These are phyloP conservation scores for Cricetomys ansorgei DNA, from an alignment of 2,113 vertebrate species.

Conservation along the genomic window DNA sequence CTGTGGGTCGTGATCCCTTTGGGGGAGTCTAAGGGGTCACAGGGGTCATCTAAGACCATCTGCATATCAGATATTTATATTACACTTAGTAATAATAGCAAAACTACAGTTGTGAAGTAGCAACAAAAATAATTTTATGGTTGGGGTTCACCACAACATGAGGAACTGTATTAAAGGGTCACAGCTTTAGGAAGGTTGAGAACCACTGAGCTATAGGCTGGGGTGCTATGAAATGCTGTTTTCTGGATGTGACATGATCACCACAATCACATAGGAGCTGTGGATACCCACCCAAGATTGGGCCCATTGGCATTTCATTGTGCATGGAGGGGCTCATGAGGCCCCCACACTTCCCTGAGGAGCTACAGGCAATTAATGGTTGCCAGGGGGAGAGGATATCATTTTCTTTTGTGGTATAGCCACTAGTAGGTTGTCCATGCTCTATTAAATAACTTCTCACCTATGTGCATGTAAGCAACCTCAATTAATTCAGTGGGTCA, in stretches of 20 bases:
- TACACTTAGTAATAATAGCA: too few relatives aligned
- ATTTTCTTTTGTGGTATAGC: background rate
- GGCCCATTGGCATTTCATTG: background rate
- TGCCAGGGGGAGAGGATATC: background rate
- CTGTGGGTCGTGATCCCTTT: too few relatives aligned
- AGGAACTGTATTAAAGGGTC: too few relatives aligned
- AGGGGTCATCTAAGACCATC: too few relatives aligned
- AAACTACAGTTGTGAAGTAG: too few relatives aligned
- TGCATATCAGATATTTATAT: too few relatives aligned
- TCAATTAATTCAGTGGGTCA: background rate
- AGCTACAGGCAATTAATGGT: background rate
- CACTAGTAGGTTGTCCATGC: background rate
- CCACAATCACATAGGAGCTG: background rate
- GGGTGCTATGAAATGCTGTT: background rate
- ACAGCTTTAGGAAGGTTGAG: too few relatives aligned
- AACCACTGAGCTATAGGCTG: background rate
- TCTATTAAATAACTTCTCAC: background rate
- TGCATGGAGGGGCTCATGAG: background rate
- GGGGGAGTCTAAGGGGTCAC: too few relatives aligned
- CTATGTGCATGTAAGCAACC: background rate
- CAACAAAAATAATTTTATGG: too few relatives aligned
- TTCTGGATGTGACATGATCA: background rate
- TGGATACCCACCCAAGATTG: background rate
- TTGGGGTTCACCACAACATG: too few relatives aligned
- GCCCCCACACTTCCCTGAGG: background rate